phyloP scores from a whole-genome alignment of 2,888 invertebrate species.

The Sicus ferrugineus region DNA sequence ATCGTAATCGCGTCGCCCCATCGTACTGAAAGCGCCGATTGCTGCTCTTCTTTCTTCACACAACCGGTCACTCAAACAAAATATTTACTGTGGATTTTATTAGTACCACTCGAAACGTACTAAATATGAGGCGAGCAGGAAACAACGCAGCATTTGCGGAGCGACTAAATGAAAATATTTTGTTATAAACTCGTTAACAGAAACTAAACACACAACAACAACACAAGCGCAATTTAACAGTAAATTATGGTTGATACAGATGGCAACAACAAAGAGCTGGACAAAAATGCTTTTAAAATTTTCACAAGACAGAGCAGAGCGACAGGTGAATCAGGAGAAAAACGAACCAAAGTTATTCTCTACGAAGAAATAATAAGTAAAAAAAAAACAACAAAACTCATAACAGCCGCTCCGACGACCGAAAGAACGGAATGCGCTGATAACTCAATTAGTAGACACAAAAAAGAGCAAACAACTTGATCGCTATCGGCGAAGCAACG shows the following conservation, averaged over 20 bases:
- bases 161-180: slow-evolving; percentile 35
- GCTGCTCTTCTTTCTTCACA: neutral
- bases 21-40: no score
- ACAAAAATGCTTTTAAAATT: neutral
- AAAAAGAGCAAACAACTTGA: neutral
- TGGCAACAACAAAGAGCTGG: neutral
- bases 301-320: neutral
- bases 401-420: neutral
- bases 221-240: neutral
- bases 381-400: neutral
- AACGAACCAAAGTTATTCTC: neutral
- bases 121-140: slow-evolving; percentile 37
- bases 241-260: no score
- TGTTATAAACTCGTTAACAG: neutral
- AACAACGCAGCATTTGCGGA: slow-evolving; percentile 7
- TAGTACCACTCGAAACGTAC: slow-evolving; percentile 36
- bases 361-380: neutral
- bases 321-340: slow-evolving; percentile 5
- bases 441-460: no score
- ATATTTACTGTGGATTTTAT: slow-evolving; percentile 18
- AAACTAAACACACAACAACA: slow-evolving; percentile 7
- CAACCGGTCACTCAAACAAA: neutral
- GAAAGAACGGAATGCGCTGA: no score
- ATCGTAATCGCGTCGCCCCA: no score
- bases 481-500: neutral